phyloP scores from a whole-genome alignment of 2,113 vertebrate species.

The Laterallus jamaicensis region DNA sequence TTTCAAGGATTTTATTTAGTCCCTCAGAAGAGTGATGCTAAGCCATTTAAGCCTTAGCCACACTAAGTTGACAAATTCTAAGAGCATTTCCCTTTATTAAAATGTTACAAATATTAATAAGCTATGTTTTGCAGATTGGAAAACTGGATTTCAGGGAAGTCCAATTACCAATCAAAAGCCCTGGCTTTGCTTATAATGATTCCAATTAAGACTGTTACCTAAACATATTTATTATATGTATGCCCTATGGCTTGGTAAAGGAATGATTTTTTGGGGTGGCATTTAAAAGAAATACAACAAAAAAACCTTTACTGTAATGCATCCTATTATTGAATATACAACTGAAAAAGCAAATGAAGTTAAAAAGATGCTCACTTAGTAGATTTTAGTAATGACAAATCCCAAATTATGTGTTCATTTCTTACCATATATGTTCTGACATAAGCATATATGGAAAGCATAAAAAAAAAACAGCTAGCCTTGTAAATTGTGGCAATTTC shows the following conservation, averaged over 20 bases:
- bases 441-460: not conserved
- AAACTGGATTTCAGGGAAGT: not conserved
- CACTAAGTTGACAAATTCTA: not conserved
- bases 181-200: not conserved
- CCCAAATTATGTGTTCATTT: not conserved
- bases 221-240: not conserved
- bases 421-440: not conserved
- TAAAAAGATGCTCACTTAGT: not conserved
- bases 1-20: not conserved
- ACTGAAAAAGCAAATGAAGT: not conserved
- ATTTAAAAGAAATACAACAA: not conserved
- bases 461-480: not conserved
- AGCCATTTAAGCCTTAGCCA: not conserved
- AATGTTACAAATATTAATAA: not conserved
- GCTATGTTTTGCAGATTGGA: not conserved
- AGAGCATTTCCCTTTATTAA: not conserved
- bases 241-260: not conserved
- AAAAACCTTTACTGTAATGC: not conserved
- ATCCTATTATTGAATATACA: not conserved
- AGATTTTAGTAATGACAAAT: not conserved
- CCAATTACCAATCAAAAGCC: not conserved
- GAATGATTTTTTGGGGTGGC: not conserved
- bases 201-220: not conserved
- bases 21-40: not conserved
- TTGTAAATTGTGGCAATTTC: not conserved